A percentile compares a stretch with the other conserved stretches of the same genome.
Conservation (phyloP, 2,888 invertebrate species). For the Epistrophe grossulariae region DNA sequence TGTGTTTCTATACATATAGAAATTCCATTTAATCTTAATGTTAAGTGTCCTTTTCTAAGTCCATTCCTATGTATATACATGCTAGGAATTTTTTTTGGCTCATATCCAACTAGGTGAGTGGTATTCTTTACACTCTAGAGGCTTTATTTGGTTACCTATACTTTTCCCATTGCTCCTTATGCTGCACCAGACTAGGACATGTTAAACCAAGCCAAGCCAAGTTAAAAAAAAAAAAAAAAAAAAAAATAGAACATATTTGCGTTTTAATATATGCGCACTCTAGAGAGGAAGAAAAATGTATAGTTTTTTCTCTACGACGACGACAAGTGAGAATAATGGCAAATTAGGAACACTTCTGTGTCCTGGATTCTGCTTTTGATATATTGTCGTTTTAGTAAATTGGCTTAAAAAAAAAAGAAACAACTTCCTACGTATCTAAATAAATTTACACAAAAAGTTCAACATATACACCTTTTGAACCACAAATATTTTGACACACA, state of each 20-base stretch:
- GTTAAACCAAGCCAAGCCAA: constrained; percentile 1
- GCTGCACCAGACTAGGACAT: constrained; percentile 21
- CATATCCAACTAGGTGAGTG: constrained; percentile 67
- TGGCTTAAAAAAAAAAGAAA: constrained; percentile 11
- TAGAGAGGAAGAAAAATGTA: constrained; percentile 30
- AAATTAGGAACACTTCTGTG: constrained; percentile 58
- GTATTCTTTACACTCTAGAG: constrained; percentile 34
- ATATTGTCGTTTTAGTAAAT: constrained; percentile 42
- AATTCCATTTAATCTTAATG: constrained; percentile 57
- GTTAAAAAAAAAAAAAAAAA: constrained; percentile 5
- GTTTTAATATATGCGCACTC: constrained; percentile 46
- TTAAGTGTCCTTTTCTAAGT: constrained; percentile 50
- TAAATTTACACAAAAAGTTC: neutral
- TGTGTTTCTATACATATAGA: constrained; percentile 3
- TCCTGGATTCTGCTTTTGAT: constrained; percentile 28
- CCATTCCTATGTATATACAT: neutral
- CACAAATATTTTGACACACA: constrained; percentile 20
- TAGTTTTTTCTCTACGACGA: constrained; percentile 15
- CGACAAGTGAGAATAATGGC: constrained; percentile 60
- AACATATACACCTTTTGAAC: constrained; percentile 13
- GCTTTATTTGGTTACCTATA: constrained; percentile 42
- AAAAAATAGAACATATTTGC: constrained; percentile 31
- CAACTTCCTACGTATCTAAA: neutral
- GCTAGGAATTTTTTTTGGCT: constrained; percentile 37
- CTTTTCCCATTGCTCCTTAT: neutral